Evolutionary conservation across 2,797 vertebrate genomes (phyloP).

Genomic region (Valencia hispanica): DNA sequence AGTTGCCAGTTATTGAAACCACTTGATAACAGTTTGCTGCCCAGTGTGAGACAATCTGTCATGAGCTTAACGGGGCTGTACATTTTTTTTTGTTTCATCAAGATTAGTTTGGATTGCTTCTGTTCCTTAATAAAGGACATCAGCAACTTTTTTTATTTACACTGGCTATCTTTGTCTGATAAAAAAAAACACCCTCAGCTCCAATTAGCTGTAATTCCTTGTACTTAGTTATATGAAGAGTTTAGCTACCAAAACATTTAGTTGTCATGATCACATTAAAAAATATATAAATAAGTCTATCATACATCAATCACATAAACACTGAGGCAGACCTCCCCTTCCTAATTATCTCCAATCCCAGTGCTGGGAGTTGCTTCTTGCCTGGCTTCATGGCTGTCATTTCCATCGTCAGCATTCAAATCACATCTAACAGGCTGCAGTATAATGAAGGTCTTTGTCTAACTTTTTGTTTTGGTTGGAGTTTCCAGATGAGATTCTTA

Average conservation of each 20-base stretch:
- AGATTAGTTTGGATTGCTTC: neutral
- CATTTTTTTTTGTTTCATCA: neutral
- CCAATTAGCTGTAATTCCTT: neutral
- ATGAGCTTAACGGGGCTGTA: too few relatives aligned
- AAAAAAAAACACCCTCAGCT: neutral
- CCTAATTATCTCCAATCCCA: slow-evolving; percentile 18
- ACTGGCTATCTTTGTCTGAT: neutral
- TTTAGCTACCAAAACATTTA: neutral
- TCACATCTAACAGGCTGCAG: slow-evolving; percentile 32
- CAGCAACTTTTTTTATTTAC: neutral
- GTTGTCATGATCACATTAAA: neutral
- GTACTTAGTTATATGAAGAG: neutral
- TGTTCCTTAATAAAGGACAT: neutral
- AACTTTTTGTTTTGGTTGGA: slow-evolving; percentile 58
- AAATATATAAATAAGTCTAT: neutral
- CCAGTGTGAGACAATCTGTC: neutral
- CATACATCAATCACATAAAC: neutral
- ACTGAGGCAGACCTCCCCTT: slow-evolving; percentile 7
- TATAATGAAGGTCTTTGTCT: slow-evolving; percentile 54
- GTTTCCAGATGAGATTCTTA: slow-evolving; percentile 56
- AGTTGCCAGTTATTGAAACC: too few relatives aligned
- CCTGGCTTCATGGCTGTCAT: slow-evolving; percentile 22
- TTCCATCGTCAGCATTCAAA: slow-evolving; percentile 36
- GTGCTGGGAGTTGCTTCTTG: neutral
- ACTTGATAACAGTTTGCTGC: too few relatives aligned